Evolutionary conservation across 2,113 vertebrate species (phyloP).

Genomic region (Psilopsiagon aymara): DNA sequence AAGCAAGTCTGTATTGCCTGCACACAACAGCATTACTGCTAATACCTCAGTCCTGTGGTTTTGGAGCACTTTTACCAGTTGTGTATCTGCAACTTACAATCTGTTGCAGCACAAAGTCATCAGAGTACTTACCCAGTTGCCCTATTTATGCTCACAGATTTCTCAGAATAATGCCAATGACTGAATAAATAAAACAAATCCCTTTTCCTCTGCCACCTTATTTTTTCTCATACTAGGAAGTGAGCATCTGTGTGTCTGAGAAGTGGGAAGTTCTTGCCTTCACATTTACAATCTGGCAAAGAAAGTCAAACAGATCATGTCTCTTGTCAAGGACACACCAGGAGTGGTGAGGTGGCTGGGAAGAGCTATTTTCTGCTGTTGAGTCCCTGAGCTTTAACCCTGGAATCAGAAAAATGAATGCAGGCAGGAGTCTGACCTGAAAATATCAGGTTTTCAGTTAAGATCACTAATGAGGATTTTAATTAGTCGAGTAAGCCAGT

Average conservation of each 20-base stretch:
- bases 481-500: conserved; percentile 50
- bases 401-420: neutral
- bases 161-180: neutral
- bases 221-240: neutral
- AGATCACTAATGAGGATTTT: conserved; percentile 65
- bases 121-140: neutral
- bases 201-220: neutral
- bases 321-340: conserved; percentile 5
- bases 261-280: neutral
- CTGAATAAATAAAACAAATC: neutral
- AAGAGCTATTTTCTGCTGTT: conserved; percentile 58
- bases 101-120: neutral
- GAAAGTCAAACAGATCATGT: neutral
- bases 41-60: neutral
- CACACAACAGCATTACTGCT: neutral
- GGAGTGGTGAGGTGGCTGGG: neutral
- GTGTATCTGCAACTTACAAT: neutral
- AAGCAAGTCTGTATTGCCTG: neutral
- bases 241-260: neutral
- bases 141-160: neutral
- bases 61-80: neutral
- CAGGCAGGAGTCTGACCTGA: conserved; percentile 39
- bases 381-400: conserved; percentile 12
- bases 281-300: neutral
- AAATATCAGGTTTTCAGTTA: conserved; percentile 47